Conservation (phyloP, 2,888 invertebrate genomes). For the Lamellibrachia columna region DNA sequence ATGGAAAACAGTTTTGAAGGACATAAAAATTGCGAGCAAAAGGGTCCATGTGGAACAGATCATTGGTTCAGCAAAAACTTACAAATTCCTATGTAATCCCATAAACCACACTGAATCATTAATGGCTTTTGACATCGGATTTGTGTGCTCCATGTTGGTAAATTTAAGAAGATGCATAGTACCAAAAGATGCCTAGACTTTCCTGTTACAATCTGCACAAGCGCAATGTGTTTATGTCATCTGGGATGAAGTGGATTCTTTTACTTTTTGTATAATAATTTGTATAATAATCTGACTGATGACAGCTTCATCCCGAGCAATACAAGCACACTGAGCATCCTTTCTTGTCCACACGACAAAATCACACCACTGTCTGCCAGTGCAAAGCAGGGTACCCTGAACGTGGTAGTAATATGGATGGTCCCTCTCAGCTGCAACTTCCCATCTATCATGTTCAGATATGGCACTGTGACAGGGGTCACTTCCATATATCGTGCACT, state of each 20-base stretch:
- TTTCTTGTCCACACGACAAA: not conserved
- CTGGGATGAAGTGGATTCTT: not conserved
- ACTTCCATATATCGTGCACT: no score
- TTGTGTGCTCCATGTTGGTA: slow-evolving; percentile 13
- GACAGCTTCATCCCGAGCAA: not conserved
- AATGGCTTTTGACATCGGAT: not conserved
- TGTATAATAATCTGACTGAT: not conserved
- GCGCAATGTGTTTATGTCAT: not conserved
- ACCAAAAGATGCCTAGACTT: slow-evolving; percentile 21
- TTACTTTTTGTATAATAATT: not conserved
- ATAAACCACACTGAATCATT: slow-evolving; percentile 21
- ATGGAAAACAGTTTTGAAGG: slow-evolving; percentile 30
- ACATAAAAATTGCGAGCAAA: slow-evolving; percentile 42
- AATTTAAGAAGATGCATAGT: slow-evolving; percentile 23
- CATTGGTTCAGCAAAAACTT: slow-evolving; percentile 26
- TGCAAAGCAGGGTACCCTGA: no score
- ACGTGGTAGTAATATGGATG: no score
- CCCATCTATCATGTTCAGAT: no score
- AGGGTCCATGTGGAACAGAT: slow-evolving; percentile 38
- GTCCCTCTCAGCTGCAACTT: no score
- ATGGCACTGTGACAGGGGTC: no score
- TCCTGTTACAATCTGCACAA: not conserved
- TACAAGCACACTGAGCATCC: not conserved
- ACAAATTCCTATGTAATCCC: slow-evolving; percentile 13
- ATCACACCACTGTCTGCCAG: no score